Base-by-base conservation (phyloP, 2,888 invertebrate species). In the Phragmatobia fuliginosa region DNA sequence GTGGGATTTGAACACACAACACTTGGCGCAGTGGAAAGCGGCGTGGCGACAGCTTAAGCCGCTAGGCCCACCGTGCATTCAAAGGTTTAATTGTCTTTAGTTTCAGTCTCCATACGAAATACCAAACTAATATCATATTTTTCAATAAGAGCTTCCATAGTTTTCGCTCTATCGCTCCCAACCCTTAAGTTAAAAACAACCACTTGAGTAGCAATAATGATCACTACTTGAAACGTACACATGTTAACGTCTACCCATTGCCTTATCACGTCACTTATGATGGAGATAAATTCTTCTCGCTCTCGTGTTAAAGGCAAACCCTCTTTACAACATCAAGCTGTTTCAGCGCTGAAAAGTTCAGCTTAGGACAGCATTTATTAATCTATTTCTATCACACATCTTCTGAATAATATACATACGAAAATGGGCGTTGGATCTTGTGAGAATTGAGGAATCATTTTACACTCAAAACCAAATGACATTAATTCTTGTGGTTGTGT, bases 201-300 rank as follows among this genome's bases (percentile, higher is more conserved):
- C 81, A 81, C 81, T 81, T 81, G 81, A 81, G 81, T 81, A 81
- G 74, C 74, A 64, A 73, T 81, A 75, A 78, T 81, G 76, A 81
- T 79, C 73, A 81, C 78, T 75, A 69, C 79, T 79, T 76, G 78
- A 77, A 67, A 49, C 64, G 67, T 77, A 81, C 81, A 81, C 70
- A 81, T 81, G 81, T 78, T 81, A 79, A 76, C 81, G 81, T 81
- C 74, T 77, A 33, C 62, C 70, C 78, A 81, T 79, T 78, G 71
- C 36, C 70, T 81, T 81, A 81, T 81, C 81, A 69, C 64, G 45
- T 79, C 79, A 80, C 81, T 81, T 79, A 81, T 72, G 72, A 81
- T 70, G 11, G 31, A 76, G 81, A 81, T 81, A 81, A 81, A 72
- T 70, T 75, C 62, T 74, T 81, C 78, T 76, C 73, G 74, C 70